These are phyloP conservation scores for Anomalospiza imberbis DNA, from an alignment of 2,797 vertebrate genomes.

Conservation along the genomic window DNA sequence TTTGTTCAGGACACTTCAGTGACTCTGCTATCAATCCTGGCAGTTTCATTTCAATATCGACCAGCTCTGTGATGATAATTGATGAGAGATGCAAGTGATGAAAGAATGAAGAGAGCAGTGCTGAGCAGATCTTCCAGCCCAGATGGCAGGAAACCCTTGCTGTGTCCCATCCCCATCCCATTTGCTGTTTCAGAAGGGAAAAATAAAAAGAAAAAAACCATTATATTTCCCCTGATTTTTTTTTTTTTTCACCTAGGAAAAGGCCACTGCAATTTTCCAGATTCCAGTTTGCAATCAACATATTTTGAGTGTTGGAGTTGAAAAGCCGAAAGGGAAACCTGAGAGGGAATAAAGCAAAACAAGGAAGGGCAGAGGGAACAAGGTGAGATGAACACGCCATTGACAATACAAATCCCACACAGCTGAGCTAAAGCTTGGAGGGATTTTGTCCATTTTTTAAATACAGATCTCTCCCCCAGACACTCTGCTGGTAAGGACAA, in stretches of 20 bases:
- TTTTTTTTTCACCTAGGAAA: background rate
- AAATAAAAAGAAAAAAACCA: background rate
- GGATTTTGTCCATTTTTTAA: background rate
- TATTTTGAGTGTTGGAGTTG: background rate
- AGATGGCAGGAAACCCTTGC: background rate
- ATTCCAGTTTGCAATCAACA: background rate
- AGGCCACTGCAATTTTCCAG: background rate
- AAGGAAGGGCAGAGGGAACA: background rate
- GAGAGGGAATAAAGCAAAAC: background rate
- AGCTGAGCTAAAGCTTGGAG: background rate
- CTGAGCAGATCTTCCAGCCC: background rate
- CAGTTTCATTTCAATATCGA: conserved; percentile 51
- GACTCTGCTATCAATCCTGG: background rate
- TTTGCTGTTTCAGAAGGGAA: background rate
- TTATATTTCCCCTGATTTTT: background rate
- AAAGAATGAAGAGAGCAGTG: background rate
- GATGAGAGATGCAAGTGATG: conserved; percentile 9
- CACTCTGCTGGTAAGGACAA: background rate
- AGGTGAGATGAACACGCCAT: background rate
- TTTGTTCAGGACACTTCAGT: background rate
- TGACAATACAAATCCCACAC: background rate
- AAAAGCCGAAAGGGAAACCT: no score
- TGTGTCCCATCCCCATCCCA: background rate
- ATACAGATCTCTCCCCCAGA: background rate
- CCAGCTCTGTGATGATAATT: background rate